These are phyloP conservation scores for Euborellia annulipes DNA, from an alignment of 1,140 invertebrate genomes.

Conservation along the genomic window DNA sequence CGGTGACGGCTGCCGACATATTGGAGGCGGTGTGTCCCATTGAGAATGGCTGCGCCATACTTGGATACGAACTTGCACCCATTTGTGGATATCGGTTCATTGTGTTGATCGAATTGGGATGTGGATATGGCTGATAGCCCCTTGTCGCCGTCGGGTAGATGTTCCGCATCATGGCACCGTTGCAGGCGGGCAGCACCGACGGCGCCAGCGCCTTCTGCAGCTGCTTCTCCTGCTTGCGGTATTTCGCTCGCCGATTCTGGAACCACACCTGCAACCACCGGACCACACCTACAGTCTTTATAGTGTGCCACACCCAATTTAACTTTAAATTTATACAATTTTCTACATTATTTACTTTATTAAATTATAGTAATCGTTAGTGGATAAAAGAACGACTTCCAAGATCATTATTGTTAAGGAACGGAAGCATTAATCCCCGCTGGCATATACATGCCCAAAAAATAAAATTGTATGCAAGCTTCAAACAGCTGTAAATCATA, in stretches of 20 bases:
- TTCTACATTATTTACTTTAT: too few relatives aligned
- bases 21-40: slow-evolving; percentile 78
- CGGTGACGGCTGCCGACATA: slow-evolving; percentile 61
- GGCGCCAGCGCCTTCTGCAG: slow-evolving; percentile 85
- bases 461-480: too few relatives aligned
- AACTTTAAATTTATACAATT: too few relatives aligned
- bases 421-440: too few relatives aligned
- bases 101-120: slow-evolving; percentile 62
- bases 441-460: too few relatives aligned
- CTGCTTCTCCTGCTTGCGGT: slow-evolving; percentile 95
- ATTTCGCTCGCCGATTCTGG: slow-evolving; percentile 95
- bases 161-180: slow-evolving; percentile 93
- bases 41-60: slow-evolving; percentile 85
- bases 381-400: too few relatives aligned
- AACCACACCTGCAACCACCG: slow-evolving; percentile 89
- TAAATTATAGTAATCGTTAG: too few relatives aligned
- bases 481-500: too few relatives aligned
- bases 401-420: too few relatives aligned
- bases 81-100: slow-evolving; percentile 94
- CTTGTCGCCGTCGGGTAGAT: slow-evolving; percentile 79
- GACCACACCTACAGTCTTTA: too few relatives aligned
- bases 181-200: slow-evolving; percentile 74
- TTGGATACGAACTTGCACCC: slow-evolving; percentile 75
- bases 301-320: too few relatives aligned
- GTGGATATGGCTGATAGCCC: slow-evolving; percentile 85